These are phyloP conservation scores for Suricata suricatta DNA, from an alignment of 2,113 vertebrate genomes.

Conservation along the genomic window DNA sequence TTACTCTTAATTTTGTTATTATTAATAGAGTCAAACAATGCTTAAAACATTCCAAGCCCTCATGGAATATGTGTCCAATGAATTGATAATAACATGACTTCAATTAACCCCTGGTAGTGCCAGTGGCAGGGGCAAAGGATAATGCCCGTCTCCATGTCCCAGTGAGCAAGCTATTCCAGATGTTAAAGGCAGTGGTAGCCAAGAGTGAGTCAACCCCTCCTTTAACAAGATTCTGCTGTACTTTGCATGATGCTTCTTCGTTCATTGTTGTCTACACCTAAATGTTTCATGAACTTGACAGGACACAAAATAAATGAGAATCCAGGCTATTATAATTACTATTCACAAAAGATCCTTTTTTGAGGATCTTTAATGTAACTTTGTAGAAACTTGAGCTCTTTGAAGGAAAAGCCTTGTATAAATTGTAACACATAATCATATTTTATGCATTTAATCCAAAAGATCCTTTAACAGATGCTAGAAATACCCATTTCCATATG, in stretches of 20 bases:
- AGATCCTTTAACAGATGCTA: not conserved
- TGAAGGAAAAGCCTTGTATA: constrained; percentile 19
- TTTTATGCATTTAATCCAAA: constrained; percentile 6
- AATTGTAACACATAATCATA: not conserved
- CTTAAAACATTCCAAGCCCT: not conserved
- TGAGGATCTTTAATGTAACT: not conserved
- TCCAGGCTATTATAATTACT: not conserved
- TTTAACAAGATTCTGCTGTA: not conserved
- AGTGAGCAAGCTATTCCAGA: not conserved
- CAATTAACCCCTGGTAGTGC: not conserved
- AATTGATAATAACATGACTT: constrained; percentile 18
- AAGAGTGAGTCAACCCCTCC: not conserved
- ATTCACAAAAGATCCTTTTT: not conserved
- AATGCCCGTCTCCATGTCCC: not conserved
- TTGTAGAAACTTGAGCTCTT: constrained; percentile 11
- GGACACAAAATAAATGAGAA: constrained; percentile 35
- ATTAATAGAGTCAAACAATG: not conserved
- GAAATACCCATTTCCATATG: not conserved
- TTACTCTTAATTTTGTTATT: not conserved
- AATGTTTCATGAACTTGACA: not conserved
- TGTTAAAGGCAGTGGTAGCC: not conserved
- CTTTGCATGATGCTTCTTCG: not conserved
- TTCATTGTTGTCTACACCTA: not conserved
- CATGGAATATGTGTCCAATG: constrained; percentile 1
- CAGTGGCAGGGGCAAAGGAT: not conserved